phyloP scores from a whole-genome alignment of 2,888 invertebrate species.

The Drosophila merina region DNA sequence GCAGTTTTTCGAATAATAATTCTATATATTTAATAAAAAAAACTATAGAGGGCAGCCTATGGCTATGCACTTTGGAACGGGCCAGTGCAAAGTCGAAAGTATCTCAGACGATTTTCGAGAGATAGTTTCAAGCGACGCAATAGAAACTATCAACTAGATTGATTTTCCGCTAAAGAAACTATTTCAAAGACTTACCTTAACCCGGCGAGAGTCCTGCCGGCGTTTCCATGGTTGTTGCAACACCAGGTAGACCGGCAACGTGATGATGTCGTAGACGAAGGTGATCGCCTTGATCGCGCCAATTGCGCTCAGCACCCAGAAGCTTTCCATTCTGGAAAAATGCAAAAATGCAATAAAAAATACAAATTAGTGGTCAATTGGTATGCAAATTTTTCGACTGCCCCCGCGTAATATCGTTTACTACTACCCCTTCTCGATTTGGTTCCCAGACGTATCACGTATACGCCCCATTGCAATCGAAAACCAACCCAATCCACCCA shows the following conservation, averaged over 20 bases:
- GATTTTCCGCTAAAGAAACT: background rate
- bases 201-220: slow-evolving; percentile 89
- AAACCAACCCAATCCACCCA: slow-evolving; percentile 6
- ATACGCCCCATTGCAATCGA: slow-evolving; percentile 10
- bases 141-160: background rate
- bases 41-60: slow-evolving; percentile 14
- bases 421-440: background rate
- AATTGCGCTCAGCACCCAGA: slow-evolving; percentile 89
- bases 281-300: slow-evolving; percentile 91
- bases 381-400: slow-evolving; percentile 32
- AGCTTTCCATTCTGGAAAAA: slow-evolving; percentile 86
- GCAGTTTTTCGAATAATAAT: slow-evolving; percentile 23
- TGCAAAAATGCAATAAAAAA: slow-evolving; percentile 10
- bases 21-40: slow-evolving; percentile 1
- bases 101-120: slow-evolving; percentile 24
- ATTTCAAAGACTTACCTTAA: slow-evolving; percentile 87
- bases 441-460: slow-evolving; percentile 20
- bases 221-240: slow-evolving; percentile 95
- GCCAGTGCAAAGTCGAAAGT: slow-evolving; percentile 48
- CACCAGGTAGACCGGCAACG: slow-evolving; percentile 94
- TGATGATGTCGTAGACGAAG: slow-evolving; percentile 94
- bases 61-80: slow-evolving; percentile 43
- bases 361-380: slow-evolving; percentile 36
- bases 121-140: slow-evolving; percentile 29
- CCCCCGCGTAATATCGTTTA: slow-evolving; percentile 12